These are phyloP conservation scores for Nebria ingens DNA, from an alignment of 1,140 invertebrate genomes.

Conservation along the genomic window DNA sequence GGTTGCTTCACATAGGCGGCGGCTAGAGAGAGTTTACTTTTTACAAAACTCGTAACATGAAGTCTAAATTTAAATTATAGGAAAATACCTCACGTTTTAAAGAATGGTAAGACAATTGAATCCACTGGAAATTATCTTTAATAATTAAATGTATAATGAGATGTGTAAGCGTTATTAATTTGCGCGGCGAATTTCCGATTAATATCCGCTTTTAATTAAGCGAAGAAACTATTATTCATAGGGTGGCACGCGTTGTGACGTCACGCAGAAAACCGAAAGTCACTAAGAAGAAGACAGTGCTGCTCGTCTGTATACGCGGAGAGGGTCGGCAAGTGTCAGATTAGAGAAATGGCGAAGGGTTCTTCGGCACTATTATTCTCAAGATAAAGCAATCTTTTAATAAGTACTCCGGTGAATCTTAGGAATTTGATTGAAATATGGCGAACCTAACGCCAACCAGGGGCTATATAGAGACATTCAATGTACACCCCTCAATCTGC, in stretches of 20 bases:
- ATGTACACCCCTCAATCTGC: background rate
- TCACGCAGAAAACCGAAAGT: background rate
- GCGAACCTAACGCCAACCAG: background rate
- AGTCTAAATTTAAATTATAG: too few species aligned
- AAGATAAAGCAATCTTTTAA: constrained; percentile 9
- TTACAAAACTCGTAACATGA: too few species aligned
- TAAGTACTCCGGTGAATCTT: background rate
- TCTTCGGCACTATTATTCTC: background rate
- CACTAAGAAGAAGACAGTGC: too few species aligned
- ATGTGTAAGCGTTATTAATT: constrained; percentile 3
- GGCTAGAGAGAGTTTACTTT: too few species aligned
- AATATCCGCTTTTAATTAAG: constrained; percentile 5
- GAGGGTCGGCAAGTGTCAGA: background rate
- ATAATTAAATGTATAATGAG: background rate
- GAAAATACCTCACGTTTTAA: too few species aligned
- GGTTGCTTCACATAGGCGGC: too few species aligned
- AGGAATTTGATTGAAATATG: constrained; percentile 9
- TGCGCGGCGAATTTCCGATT: background rate
- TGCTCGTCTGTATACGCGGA: background rate
- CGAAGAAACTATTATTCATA: constrained; percentile 3
- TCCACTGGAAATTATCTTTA: background rate
- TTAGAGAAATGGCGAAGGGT: constrained; percentile 8
- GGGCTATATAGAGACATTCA: background rate
- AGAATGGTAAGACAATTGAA: too few species aligned
- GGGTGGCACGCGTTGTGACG: background rate